Base-by-base conservation (phyloP, 2,113 vertebrate species). In the Malurus cyaneus region DNA sequence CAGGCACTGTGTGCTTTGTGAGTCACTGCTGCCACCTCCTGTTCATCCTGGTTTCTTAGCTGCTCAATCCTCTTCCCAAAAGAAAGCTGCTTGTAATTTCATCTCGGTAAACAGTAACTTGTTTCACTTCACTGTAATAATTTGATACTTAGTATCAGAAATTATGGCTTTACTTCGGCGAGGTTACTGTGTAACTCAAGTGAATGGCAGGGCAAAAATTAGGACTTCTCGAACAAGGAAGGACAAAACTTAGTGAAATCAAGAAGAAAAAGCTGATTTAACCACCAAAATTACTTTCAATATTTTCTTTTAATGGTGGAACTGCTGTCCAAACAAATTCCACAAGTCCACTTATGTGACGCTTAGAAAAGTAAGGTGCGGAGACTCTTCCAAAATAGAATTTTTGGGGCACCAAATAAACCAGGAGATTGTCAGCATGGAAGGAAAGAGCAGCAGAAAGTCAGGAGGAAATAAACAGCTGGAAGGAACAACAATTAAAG, bases 1-100 rank as follows among this genome's bases (percentile, higher is more conserved):
- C 52, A 72, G 25, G 97, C 97, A 42, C 88, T 87, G 57, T 56
- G 97, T 32, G 97, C 89, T 96, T 98, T 97, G 36, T 80, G 94
- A 7, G 93, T 96, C 91, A 98, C 96, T 95, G 97, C 94, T 86
- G 97, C 98, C 98, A 98, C 65, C 98, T 98, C 97, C 88, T 97
- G 97, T 91, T 97, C 96, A 83, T 97, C 96, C 84, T 97, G 97
- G 84, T 94, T 93, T 94, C 98, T 92, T 12, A 98, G 81, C 80
- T 97, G 95, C 60, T 98, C 96, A 59, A 96, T 85, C 78, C 98
- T 98, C 26, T 36, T 44, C 44, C 36, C 28, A 12, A 62, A 65
- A 32, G 83, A 29, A 94, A 85, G 50, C 8, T 3, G 11, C 28
- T 24, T 57, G 2, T 20, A 54, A 60, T 83, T 69, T 34, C 67